Conservation (phyloP, 2,797 vertebrate genomes). For the Moxostoma hubbsi region DNA sequence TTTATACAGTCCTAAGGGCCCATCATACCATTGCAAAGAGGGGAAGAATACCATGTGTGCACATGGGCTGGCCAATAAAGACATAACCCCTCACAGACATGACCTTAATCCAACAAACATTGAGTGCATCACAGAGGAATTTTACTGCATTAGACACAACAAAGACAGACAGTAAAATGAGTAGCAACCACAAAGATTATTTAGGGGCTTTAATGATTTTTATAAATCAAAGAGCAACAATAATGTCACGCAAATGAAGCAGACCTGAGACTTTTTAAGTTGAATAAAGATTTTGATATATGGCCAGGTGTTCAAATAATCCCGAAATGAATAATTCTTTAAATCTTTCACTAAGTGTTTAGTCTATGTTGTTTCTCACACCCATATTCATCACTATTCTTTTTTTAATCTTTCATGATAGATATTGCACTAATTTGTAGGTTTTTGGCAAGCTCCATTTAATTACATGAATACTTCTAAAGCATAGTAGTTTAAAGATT, state of each 20-base stretch:
- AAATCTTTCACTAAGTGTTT: not conserved
- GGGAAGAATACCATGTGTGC: slow-evolving; percentile 68
- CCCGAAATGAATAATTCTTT: slow-evolving; percentile 19
- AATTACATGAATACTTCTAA: slow-evolving; percentile 22
- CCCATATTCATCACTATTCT: not conserved
- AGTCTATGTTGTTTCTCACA: not conserved
- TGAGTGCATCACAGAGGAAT: slow-evolving; percentile 64
- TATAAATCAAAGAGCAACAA: slow-evolving; percentile 34
- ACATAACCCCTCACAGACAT: slow-evolving; percentile 71
- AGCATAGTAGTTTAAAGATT: slow-evolving; percentile 10
- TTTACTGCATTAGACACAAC: slow-evolving; percentile 69
- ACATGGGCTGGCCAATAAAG: slow-evolving; percentile 73
- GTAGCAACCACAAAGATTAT: slow-evolving; percentile 58
- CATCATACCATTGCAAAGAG: slow-evolving; percentile 72
- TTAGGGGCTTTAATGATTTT: slow-evolving; percentile 45
- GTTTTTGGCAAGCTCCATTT: slow-evolving; percentile 12
- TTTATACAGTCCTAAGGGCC: slow-evolving; percentile 75
- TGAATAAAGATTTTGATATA: slow-evolving; percentile 5
- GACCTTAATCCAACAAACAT: slow-evolving; percentile 73
- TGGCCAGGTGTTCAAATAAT: slow-evolving; percentile 13
- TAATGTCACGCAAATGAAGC: slow-evolving; percentile 22
- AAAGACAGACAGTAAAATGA: slow-evolving; percentile 63
- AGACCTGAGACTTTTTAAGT: slow-evolving; percentile 20
- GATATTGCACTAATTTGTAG: slow-evolving; percentile 7
- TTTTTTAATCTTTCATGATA: slow-evolving; percentile 8